Base-by-base conservation (phyloP, 2,113 vertebrate species). In the Thalassarche chlororhynchos region DNA sequence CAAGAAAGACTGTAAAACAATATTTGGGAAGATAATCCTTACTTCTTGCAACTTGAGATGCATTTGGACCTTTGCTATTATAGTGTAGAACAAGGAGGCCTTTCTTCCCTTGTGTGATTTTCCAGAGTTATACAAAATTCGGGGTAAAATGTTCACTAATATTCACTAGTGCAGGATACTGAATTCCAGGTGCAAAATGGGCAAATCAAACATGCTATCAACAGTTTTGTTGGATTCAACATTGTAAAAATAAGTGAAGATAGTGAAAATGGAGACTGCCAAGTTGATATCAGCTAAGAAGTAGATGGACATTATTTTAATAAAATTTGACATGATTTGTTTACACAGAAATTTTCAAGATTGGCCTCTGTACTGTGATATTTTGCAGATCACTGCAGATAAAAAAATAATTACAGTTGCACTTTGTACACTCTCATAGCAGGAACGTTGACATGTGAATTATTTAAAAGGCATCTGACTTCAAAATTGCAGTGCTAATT, bases 381-480 rank as follows among this genome's bases (percentile, higher is more conserved):
- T 94, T 96, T 96, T 97, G 61, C 70, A 88, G 66, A 94, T 92
- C 62, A 72, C 54, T 90, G 58, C 49, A 90, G 85, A 84, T 77
- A 87, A 93, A 96, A 77, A 94, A 96, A 94, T 94, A 96, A 93
- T 94, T 95, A 85, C 81, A 38, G 62, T 51, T 97, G 84, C 96
- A 94, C 89, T 97, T 91, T 85, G 70, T 90, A 85, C 81, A 87
- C 71, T 92, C 91, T 93, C 58, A 64, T 95, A 91, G 96, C 95
- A 94, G 66, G 84, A 96, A 96, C 89, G 85, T 40, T 93, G 95
- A 93, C 93, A 94, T 94, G 93, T 88, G 94, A 96, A 96, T 96
- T 96, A 96, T 97, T 97, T 97, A 95, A 97, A 96, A 96, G 89
- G 77, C 96, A 93, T 91, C 89, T 94, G 87, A 95, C 94, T 96